Base-by-base conservation (phyloP, 1,140 invertebrate genomes). In the Coenobita brevimanus region DNA sequence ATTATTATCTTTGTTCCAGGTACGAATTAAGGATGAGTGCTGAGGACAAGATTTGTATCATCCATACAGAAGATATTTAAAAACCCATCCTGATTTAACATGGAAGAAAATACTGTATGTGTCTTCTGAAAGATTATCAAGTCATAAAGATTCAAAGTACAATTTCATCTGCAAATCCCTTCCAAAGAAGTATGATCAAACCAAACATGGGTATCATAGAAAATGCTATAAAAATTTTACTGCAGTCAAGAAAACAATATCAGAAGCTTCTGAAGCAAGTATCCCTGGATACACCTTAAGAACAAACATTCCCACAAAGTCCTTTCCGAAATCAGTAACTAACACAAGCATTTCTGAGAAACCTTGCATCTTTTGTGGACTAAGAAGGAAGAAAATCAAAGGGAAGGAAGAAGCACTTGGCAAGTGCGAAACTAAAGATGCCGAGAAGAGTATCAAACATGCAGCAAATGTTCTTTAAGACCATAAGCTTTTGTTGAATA, bases 241-340 rank as follows among this genome's bases (percentile, higher is more conserved):
- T n/a, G 73, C 73, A 76, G 73, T 41, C 3, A 76, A 76, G 73
- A 41, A 76, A 76, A 41, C 73, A 76, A n/a, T n/a, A n/a, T 0
- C 38, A 76, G 41, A 41, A 41, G 73, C 73, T 76, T 76, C 41
- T 38, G 73, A 76, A 76, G 38, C 33, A 76, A 76, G 41, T 2
- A 30, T 10, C 64, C 64, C 64, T 30, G 13, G 13, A 27, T 69
- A 69, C 64, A 30, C 64, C 64, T 69, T 69, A 69, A 13, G 13
- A 30, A 17, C 64, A 15, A 30, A 69, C 27, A 30, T 30, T 69
- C 64, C 27, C 8, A 30, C 64, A 69, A 30, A 76, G 0, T 76
- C 73, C 73, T 76, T 76, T 76, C 27, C 2, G 73, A 76, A 76
- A 76, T 76, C 73, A 76, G 41, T 43, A 76, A 76, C 73, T 13